phyloP scores from a whole-genome alignment of 1,140 invertebrate genomes.

The Cotesia typhae region DNA sequence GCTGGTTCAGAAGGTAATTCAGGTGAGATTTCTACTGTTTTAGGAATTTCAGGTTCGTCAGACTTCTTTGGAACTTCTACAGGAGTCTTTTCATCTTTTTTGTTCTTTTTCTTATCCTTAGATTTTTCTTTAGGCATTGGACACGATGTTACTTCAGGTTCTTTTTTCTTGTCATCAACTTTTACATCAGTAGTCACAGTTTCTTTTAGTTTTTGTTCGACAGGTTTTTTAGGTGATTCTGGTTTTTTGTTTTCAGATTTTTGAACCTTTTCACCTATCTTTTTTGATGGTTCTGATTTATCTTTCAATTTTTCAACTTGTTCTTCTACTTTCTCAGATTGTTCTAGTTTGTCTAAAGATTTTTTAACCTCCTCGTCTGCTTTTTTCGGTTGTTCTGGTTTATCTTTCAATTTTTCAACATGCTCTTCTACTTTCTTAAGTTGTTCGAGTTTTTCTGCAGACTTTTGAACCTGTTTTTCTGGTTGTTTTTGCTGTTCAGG shows the following conservation, averaged over 20 bases:
- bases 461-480: neutral
- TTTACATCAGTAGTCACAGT: too few relatives aligned
- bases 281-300: neutral
- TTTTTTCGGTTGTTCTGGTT: slow-evolving; percentile 2
- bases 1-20: neutral
- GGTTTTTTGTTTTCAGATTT: slow-evolving; percentile 14
- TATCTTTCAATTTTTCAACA: slow-evolving; percentile 4
- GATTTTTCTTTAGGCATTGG: slow-evolving; percentile 22
- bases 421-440: slow-evolving; percentile 11
- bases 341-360: neutral
- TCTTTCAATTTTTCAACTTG: slow-evolving; percentile 9
- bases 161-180: too few relatives aligned
- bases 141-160: slow-evolving; percentile 20
- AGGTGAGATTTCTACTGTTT: too few relatives aligned
- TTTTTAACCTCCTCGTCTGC: neutral
- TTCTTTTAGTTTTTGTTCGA: slow-evolving; percentile 25
- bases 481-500: slow-evolving; percentile 2
- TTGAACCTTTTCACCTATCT: slow-evolving; percentile 19
- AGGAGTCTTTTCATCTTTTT: slow-evolving; percentile 32
- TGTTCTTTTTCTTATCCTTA: slow-evolving; percentile 25
- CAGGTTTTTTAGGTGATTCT: slow-evolving; percentile 20
- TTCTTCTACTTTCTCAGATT: slow-evolving; percentile 5
- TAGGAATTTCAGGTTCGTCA: neutral
- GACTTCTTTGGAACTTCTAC: neutral
- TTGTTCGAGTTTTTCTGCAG: slow-evolving; percentile 1